phyloP scores from a whole-genome alignment of 2,888 invertebrate genomes.

The Pterostichus niger region DNA sequence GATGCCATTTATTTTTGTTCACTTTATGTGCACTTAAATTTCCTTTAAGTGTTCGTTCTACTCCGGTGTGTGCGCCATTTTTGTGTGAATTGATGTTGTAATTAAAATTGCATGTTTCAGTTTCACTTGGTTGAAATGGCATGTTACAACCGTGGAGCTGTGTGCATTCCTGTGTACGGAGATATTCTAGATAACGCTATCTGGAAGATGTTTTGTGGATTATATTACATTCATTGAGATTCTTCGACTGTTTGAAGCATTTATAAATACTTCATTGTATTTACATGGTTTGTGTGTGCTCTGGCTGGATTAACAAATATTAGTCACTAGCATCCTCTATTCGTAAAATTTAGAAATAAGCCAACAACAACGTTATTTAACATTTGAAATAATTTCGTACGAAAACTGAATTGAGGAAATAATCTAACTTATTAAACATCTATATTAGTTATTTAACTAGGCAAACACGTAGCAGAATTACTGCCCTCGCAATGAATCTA shows the following conservation, averaged over 20 bases:
- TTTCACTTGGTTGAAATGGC: conserved; percentile 36
- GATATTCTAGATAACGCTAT: conserved; percentile 1
- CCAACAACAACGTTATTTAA: too few species aligned
- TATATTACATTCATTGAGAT: conserved; percentile 14
- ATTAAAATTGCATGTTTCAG: conserved; percentile 50
- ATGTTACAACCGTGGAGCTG: neutral
- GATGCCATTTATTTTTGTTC: conserved; percentile 56
- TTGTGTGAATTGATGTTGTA: conserved; percentile 46
- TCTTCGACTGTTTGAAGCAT: neutral
- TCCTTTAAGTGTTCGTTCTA: conserved; percentile 28
- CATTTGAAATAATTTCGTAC: too few species aligned
- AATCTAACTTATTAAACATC: too few species aligned
- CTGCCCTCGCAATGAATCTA: too few species aligned
- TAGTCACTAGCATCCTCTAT: too few species aligned
- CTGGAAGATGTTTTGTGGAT: neutral
- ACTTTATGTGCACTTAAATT: conserved; percentile 60
- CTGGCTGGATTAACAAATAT: too few species aligned
- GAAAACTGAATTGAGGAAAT: too few species aligned
- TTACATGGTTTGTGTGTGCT: neutral
- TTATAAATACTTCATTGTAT: conserved; percentile 5
- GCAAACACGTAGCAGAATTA: too few species aligned
- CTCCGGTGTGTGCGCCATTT: conserved; percentile 12
- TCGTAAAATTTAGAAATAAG: too few species aligned
- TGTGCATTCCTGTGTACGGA: conserved; percentile 12
- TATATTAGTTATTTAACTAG: too few species aligned